Evolutionary conservation across 64 coral and sea anemone species (phyloP), one percentile per base, ranked within the genome.

Genomic region (Acropora yongei): DNA sequence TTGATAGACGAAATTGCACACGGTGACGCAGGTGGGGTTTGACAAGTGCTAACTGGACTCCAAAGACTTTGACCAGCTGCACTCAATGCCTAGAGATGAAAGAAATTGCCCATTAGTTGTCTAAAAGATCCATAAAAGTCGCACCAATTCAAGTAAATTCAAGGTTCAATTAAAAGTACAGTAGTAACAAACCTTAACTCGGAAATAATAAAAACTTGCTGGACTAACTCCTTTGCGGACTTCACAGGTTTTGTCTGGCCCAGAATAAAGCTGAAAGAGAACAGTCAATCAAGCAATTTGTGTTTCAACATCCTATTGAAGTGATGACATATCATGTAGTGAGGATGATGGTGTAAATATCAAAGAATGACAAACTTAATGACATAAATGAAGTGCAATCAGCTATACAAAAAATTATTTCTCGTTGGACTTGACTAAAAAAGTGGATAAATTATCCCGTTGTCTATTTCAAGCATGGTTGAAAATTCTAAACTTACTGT

Each of bases 1-100:
- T 89, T 99, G 11, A 99, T 89, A 41, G 88, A 88, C 4, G 94
- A 76, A 3, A 99, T 91, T 39, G 84, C 94, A 68, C 78, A 89
- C 41, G 97, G 97, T 16, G 97, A 95, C 16, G 97, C 97, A 2
- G 97, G 88, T 51, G 97, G 90, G 3, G 94, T 99, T 68, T 96
- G 91, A 71, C 97, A 99, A 49, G 97, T 93, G 58, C 91, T 91
- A 1, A 99, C 91, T 73, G 47, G 73, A 89, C 97, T 99, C 97
- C 97, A 99, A 41, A 73, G 88, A 89, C 97, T 99, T 66, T 71
- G 30, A 39, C 97, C 97, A 44, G 71, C 97, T 3, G 74, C 73
- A 77, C 97, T 99, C 9, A 95, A 82, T 72, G 97, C 97, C 97
- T 99, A 49, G 11, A 72, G 43, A n/a, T 12, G 77, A 46, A 0